These are phyloP conservation scores for Seriola aureovittata DNA, from an alignment of 2,113 vertebrate genomes.

Conservation along the genomic window DNA sequence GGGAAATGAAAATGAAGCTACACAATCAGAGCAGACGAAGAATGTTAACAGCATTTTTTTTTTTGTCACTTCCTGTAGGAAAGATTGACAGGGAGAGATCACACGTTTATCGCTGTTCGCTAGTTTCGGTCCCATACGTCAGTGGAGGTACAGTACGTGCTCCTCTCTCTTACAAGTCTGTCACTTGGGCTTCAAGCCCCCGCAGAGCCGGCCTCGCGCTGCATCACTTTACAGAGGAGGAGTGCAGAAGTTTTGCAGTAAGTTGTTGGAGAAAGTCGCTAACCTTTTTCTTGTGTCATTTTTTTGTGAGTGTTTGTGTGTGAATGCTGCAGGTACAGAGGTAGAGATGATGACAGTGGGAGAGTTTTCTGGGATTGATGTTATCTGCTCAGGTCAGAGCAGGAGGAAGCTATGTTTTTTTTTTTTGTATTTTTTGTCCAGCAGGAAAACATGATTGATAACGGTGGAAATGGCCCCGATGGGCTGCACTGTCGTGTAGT, in stretches of 20 bases:
- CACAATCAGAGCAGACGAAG: slow-evolving; percentile 38
- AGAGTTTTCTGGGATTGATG: slow-evolving; percentile 23
- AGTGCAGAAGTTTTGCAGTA: slow-evolving; percentile 46
- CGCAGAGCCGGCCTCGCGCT: slow-evolving; percentile 37
- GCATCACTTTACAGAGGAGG: slow-evolving; percentile 46
- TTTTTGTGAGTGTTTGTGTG: slow-evolving; percentile 27
- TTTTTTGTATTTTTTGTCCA: neutral
- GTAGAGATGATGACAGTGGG: slow-evolving; percentile 45
- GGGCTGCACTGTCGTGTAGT: slow-evolving; percentile 4
- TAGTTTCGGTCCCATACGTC: slow-evolving; percentile 55
- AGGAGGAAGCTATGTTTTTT: slow-evolving; percentile 33
- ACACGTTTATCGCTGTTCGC: slow-evolving; percentile 54
- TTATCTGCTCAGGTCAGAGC: slow-evolving; percentile 58
- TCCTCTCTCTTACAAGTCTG: slow-evolving; percentile 20
- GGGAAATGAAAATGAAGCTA: slow-evolving; percentile 54
- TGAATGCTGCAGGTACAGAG: slow-evolving; percentile 11
- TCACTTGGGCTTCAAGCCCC: slow-evolving; percentile 38
- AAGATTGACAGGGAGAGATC: slow-evolving; percentile 60
- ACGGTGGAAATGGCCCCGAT: slow-evolving; percentile 24
- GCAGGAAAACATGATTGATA: slow-evolving; percentile 57
- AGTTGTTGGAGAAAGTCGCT: slow-evolving; percentile 51
- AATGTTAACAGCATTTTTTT: slow-evolving; percentile 49
- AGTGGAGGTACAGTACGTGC: slow-evolving; percentile 31
- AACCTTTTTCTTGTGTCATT: slow-evolving; percentile 41
- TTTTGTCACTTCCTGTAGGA: slow-evolving; percentile 44